These are phyloP conservation scores for Hipparchia semele DNA, from an alignment of 2,888 invertebrate species.

Conservation along the genomic window DNA sequence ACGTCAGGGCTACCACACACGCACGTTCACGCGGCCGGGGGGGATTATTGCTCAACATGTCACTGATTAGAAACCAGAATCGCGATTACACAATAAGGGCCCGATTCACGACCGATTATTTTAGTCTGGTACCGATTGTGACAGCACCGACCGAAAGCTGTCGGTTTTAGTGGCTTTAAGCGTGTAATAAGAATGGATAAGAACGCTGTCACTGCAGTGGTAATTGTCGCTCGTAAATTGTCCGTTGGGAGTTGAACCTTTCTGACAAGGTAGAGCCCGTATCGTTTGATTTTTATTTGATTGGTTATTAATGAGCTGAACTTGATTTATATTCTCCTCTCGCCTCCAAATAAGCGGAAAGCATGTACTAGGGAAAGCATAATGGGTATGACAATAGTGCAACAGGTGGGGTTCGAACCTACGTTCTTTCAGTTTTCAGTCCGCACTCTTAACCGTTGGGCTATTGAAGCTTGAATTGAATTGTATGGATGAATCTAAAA, in stretches of 20 bases:
- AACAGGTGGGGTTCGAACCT: too few species aligned
- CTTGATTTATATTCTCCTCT: too few species aligned
- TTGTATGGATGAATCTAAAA: too few species aligned
- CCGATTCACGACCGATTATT: slow-evolving; percentile 32
- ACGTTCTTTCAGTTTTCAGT: too few species aligned
- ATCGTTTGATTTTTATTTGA: too few species aligned
- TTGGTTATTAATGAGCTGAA: too few species aligned
- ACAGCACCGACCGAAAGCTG: slow-evolving; percentile 21
- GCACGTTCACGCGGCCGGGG: slow-evolving; percentile 9
- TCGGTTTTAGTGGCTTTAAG: slow-evolving; percentile 15
- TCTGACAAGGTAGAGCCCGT: too few species aligned
- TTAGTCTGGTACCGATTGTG: slow-evolving; percentile 28
- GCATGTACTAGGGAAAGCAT: too few species aligned
- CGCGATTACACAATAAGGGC: slow-evolving; percentile 36
- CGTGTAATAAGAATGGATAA: slow-evolving; percentile 16
- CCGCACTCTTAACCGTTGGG: too few species aligned
- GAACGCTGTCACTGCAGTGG: not conserved
- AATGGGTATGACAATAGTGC: too few species aligned
- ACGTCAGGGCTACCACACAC: slow-evolving; percentile 40
- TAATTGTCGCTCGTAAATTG: not conserved
- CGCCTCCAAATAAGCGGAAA: too few species aligned
- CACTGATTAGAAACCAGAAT: slow-evolving; percentile 39
- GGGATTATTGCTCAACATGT: slow-evolving; percentile 38
- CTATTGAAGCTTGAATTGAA: too few species aligned
- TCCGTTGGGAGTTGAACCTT: not conserved